Base-by-base conservation (phyloP, 2,797 vertebrate species). In the Silurus aristotelis region DNA sequence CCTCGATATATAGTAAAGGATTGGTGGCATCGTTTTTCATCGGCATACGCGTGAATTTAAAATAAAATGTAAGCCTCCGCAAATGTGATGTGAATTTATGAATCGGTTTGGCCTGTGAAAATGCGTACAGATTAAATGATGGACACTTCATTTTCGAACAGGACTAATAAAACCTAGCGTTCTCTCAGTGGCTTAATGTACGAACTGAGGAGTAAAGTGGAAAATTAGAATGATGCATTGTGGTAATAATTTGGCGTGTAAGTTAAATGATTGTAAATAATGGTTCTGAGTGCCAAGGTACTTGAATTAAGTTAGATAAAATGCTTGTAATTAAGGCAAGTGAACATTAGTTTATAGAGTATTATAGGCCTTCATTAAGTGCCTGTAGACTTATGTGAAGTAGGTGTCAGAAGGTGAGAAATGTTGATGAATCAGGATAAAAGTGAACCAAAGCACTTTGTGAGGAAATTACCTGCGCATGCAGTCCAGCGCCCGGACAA, bases 401-500 rank as follows among this genome's bases (percentile, higher is more conserved):
- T 8, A 70, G 27, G 67, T 52, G 38, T 38, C 56, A 77, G 60
- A 19, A 58, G 48, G 27, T 22, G 77, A 27, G 25, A 46, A 38
- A 61, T 66, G 80, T 22, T 55, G 64, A 86, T 75, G 20, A 61
- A 73, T 5, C 20, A 80, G 46, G 66, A 67, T 60, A 22, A 25
- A 38, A 25, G 13, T 20, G 17, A 17, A 67, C 48, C 1, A 15
- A 17, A 6, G 20, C 19, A 2, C 0, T 43, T 43, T 17, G 19
- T 14, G 9, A 52, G 43, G 13, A 0, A 17, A 92, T 85, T 96
- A 99, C 98, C 98, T 99, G 82, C 98, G 95, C 98, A 99, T 99
- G 87, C 98, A 99, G 90, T 99, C 97, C 93, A 99, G 94, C 0
- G 98, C 98, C 1, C 97, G 95, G 83, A 97, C 93, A 73, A 98